A percentile compares a stretch with the other conserved stretches of the same genome.
Evolutionary conservation across 2,888 invertebrate species (phyloP).

Genomic region (Drosophila silvestris): DNA sequence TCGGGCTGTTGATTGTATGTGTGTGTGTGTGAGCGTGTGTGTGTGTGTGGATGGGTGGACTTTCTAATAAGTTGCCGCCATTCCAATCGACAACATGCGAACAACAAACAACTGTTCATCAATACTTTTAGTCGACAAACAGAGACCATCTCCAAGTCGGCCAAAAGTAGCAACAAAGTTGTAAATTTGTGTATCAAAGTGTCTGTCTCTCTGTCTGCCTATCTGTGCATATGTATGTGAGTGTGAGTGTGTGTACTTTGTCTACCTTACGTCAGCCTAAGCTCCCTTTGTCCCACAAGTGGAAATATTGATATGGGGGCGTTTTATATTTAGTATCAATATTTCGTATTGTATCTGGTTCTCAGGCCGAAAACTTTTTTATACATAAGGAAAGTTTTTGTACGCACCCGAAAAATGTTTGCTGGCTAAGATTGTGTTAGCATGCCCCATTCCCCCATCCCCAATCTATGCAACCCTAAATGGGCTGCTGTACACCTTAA

Average conservation of each 20-base stretch:
- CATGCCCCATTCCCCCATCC: constrained; percentile 16
- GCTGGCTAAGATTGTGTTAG: constrained; percentile 10
- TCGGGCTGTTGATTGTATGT: constrained; percentile 39
- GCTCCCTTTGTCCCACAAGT: neutral
- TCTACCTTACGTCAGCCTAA: constrained; percentile 56
- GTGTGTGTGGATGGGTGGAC: constrained; percentile 41
- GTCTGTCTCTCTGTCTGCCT: constrained; percentile 43
- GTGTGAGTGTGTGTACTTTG: constrained; percentile 41
- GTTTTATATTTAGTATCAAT: constrained; percentile 71
- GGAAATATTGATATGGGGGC: constrained; percentile 35
- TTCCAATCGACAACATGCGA: constrained; percentile 59
- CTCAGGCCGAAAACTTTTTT: constrained; percentile 38
- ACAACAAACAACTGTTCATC: constrained; percentile 79
- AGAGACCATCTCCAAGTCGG: constrained; percentile 39
- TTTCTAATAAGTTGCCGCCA: constrained; percentile 77
- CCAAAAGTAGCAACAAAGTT: constrained; percentile 66
- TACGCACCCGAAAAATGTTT: constrained; percentile 49
- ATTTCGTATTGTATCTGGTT: constrained; percentile 67
- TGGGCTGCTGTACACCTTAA: constrained; percentile 54
- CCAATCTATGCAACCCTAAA: constrained; percentile 43
- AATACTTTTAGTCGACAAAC: constrained; percentile 74
- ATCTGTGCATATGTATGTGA: constrained; percentile 18
- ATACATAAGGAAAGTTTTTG: constrained; percentile 43
- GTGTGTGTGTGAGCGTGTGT: constrained; percentile 14
- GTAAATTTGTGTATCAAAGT: constrained; percentile 77